These are phyloP conservation scores for Drosophila virilis DNA, from an alignment of 1,140 invertebrate genomes.

Conservation along the genomic window DNA sequence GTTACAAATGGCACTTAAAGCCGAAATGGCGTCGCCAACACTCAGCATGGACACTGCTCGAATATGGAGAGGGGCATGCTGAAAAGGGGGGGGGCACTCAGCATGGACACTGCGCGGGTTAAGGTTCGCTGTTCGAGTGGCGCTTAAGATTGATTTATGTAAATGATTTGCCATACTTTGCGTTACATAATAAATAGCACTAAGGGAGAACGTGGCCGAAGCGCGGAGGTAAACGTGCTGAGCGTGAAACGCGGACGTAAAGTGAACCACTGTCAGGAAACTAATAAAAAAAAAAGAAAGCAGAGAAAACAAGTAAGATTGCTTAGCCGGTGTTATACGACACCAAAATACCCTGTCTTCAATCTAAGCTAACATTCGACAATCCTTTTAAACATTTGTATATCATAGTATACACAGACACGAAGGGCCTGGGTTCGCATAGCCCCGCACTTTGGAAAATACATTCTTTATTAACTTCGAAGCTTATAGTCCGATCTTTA, in stretches of 20 bases:
- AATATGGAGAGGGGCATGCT: background rate
- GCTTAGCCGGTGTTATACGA: background rate
- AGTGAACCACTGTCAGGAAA: constrained; percentile 62
- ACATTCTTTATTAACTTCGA: too few species aligned
- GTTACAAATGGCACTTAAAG: constrained; percentile 52
- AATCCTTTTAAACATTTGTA: too few species aligned
- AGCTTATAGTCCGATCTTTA: too few species aligned
- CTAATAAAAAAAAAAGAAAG: constrained; percentile 57
- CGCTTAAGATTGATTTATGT: constrained; percentile 77
- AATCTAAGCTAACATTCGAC: too few species aligned
- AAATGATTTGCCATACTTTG: constrained; percentile 80
- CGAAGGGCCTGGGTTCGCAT: too few species aligned
- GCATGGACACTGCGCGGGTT: constrained; percentile 28
- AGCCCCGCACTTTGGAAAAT: too few species aligned
- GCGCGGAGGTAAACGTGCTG: constrained; percentile 15
- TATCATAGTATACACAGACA: too few species aligned
- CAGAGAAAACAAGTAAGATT: constrained; percentile 1
- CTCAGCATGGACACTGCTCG: constrained; percentile 32
- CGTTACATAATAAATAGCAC: constrained; percentile 76
- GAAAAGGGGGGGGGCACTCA: background rate
- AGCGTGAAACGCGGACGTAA: constrained; percentile 53
- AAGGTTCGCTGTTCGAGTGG: constrained; percentile 29
- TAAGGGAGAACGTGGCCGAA: constrained; percentile 14
- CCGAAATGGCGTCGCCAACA: constrained; percentile 30
- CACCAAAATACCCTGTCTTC: too few species aligned